Base-by-base conservation (phyloP, 2,113 vertebrate species). In the Pomatostomus ruficeps region DNA sequence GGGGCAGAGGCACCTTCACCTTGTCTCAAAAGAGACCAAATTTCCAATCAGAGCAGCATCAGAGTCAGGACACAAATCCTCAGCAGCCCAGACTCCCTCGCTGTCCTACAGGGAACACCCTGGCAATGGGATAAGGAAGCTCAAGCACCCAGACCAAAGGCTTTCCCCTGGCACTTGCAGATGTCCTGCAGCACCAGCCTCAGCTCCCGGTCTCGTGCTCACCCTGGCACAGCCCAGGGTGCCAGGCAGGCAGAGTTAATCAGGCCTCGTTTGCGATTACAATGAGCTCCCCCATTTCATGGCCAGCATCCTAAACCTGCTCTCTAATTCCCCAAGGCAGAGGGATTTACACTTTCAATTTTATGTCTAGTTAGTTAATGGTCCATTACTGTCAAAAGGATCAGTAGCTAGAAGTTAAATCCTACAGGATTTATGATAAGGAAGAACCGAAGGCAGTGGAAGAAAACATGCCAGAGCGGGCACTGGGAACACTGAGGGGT, bases 341-440 rank as follows among this genome's bases (percentile, higher is more conserved):
- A 86, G 75, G 94, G 95, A 97, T 97, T 97, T 97, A 96, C 93
- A 89, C 95, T 96, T 96, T 24, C 89, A 74, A 61, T 96, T 97
- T 97, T 96, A 94, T 95, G 85, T 96, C 95, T 91, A 91, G 74
- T 97, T 93, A 93, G 93, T 96, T 97, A 97, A 97, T 96, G 96
- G 97, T 73, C 96, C 95, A 97, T 97, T 97, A 97, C 93, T 97
- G 96, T 97, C 96, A 95, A 93, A 95, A 95, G 95, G 93, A 96
- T 97, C 83, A 80, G 96, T 70, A 68, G 92, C 77, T 89, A 36
- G 89, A 92, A 95, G 92, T 96, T 91, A 96, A 97, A 96, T 83
- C 94, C 92, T 83, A 78, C 63, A 85, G 86, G 93, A 97, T 94
- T 97, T 96, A 96, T 15, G 26, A 59, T 78, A 68, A 78, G 76